These are phyloP conservation scores for Leptothorax acervorum DNA, from an alignment of 2,888 invertebrate species.

Conservation along the genomic window DNA sequence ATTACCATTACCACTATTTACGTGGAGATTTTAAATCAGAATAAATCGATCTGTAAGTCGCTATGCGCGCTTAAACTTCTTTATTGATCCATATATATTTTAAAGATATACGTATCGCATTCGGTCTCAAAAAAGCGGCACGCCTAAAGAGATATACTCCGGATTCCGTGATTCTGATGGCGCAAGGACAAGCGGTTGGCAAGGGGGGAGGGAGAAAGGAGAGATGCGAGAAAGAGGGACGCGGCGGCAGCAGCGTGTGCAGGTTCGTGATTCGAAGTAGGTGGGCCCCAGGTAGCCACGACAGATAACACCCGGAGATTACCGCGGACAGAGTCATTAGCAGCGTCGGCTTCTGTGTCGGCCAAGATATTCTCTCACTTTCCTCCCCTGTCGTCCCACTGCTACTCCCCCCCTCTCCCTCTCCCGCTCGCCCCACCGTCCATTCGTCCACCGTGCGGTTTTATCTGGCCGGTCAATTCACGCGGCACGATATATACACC, in stretches of 20 bases:
- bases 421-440: neutral
- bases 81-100: slow-evolving; percentile 8
- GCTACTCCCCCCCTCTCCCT: neutral
- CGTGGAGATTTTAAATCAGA: neutral
- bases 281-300: slow-evolving; percentile 85
- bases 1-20: neutral
- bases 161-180: slow-evolving; percentile 45
- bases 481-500: slow-evolving; percentile 76
- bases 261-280: slow-evolving; percentile 85
- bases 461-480: slow-evolving; percentile 80
- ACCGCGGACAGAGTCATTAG: slow-evolving; percentile 86
- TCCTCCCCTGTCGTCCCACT: slow-evolving; percentile 54
- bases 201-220: neutral
- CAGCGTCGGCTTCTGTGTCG: slow-evolving; percentile 85
- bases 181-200: neutral
- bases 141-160: slow-evolving; percentile 24
- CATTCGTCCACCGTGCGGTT: slow-evolving; percentile 59
- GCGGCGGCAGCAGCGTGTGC: slow-evolving; percentile 75
- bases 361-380: slow-evolving; percentile 77
- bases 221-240: slow-evolving; percentile 60
- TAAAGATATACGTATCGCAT: neutral
- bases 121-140: slow-evolving; percentile 14
- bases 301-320: slow-evolving; percentile 85
- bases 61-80: neutral
- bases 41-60: neutral